Conservation (phyloP, 37 sponge, comb jelly and placozoan genomes). For the Theonella swinhoei region DNA sequence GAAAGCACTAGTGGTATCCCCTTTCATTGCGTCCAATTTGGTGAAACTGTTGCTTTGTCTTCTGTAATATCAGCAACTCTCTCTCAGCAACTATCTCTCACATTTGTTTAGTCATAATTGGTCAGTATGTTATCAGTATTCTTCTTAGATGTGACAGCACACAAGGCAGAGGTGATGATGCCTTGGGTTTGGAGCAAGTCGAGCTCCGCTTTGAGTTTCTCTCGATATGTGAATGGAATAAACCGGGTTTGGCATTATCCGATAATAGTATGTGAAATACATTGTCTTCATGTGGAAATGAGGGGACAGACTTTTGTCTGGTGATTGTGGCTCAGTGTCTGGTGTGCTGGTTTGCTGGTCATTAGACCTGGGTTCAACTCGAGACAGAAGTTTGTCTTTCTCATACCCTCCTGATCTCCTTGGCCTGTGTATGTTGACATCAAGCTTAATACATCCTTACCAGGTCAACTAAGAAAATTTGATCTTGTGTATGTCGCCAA, state of each 20-base stretch:
- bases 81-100: constrained; percentile 20
- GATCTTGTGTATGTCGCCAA: too few relatives aligned
- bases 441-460: too few relatives aligned
- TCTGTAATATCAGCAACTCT: constrained; percentile 42
- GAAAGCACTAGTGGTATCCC: constrained; percentile 58
- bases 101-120: constrained; percentile 32
- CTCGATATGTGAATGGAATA: constrained; percentile 36
- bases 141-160: constrained; percentile 45
- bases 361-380: too few relatives aligned
- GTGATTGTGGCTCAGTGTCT: too few relatives aligned
- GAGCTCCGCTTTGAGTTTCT: constrained; percentile 46
- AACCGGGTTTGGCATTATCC: constrained; percentile 32
- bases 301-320: too few relatives aligned
- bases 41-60: constrained; percentile 40
- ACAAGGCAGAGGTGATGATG: constrained; percentile 35
- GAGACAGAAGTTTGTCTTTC: too few relatives aligned
- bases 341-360: too few relatives aligned
- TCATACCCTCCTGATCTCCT: too few relatives aligned
- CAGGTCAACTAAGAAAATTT: too few relatives aligned
- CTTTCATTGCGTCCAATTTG: constrained; percentile 39
- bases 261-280: constrained; percentile 48
- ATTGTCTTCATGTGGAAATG: too few relatives aligned
- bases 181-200: constrained; percentile 29
- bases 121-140: constrained; percentile 31
- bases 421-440: too few relatives aligned